Evolutionary conservation across 2,113 vertebrate species (phyloP).

Genomic region (Paracanthobrama guichenoti): DNA sequence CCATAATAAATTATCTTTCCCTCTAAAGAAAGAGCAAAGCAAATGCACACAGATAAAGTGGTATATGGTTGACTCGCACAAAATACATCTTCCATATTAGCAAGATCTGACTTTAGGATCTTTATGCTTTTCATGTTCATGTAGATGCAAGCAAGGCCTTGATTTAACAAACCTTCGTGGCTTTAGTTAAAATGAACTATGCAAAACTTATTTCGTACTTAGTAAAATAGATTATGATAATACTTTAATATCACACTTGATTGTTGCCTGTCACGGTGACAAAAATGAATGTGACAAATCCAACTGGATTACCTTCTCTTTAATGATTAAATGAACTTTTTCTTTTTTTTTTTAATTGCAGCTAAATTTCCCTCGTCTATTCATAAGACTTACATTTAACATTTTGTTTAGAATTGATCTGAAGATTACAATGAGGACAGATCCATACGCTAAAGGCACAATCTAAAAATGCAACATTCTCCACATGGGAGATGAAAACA

Average conservation of each 20-base stretch:
- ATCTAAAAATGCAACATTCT: conserved; percentile 34
- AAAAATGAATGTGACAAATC: not conserved
- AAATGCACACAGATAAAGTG: conserved; percentile 54
- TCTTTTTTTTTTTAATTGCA: not conserved
- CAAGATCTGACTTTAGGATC: not conserved
- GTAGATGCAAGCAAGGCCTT: conserved; percentile 20
- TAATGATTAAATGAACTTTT: not conserved
- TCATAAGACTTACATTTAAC: not conserved
- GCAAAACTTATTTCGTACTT: conserved; percentile 9
- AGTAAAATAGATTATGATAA: conserved; percentile 14
- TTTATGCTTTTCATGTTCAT: not conserved
- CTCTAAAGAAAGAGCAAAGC: conserved; percentile 58
- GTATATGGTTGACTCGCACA: conserved; percentile 38
- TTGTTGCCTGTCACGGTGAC: not conserved
- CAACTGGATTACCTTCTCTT: not conserved
- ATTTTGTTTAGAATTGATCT: not conserved
- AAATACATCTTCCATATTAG: conserved; percentile 27
- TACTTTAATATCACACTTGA: conserved; percentile 11
- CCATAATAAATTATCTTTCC: conserved; percentile 75
- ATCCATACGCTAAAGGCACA: conserved; percentile 38
- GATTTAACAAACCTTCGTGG: not conserved
- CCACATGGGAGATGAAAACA: conserved; percentile 13
- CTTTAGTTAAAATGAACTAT: conserved; percentile 5
- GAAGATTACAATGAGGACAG: not conserved
- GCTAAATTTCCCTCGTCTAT: not conserved